Percentiles rank a stretch among this genome's conserved stretches.
phyloP scores from a whole-genome alignment of 2,888 invertebrate genomes.

The Phasia obesa region DNA sequence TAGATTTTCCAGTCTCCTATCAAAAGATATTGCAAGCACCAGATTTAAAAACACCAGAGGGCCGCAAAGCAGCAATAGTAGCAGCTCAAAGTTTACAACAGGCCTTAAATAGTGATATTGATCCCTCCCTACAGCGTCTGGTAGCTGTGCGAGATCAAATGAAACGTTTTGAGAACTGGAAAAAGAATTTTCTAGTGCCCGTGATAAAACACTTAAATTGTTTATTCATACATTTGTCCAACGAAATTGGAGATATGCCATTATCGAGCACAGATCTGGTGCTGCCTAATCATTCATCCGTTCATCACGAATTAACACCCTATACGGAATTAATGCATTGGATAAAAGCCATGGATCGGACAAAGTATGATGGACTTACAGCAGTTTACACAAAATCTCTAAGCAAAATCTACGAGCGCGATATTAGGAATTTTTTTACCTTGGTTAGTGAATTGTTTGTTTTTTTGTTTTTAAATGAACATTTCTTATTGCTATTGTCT shows the following conservation, averaged over 20 bases:
- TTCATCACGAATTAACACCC: conserved; percentile 93
- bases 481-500: not conserved
- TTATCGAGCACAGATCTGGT: conserved; percentile 84
- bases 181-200: conserved; percentile 90
- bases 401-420: conserved; percentile 94
- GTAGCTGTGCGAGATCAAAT: conserved; percentile 92
- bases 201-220: conserved; percentile 96
- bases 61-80: conserved; percentile 85
- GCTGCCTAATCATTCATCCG: conserved; percentile 89
- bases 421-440: conserved; percentile 84
- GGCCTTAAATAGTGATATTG: conserved; percentile 88
- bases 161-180: conserved; percentile 89
- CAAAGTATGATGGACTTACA: conserved; percentile 90
- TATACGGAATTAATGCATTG: conserved; percentile 96
- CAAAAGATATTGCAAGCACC: conserved; percentile 88
- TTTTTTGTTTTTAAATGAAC: not conserved
- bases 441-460: conserved; percentile 74
- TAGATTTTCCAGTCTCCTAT: conserved; percentile 88
- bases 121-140: conserved; percentile 86
- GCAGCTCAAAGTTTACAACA: conserved; percentile 89
- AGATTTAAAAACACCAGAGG: conserved; percentile 86
- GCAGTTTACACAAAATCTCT: conserved; percentile 92
- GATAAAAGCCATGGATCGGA: conserved; percentile 93
- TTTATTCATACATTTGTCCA: conserved; percentile 95
- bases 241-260: conserved; percentile 86